These are phyloP conservation scores for Alviniconcha marisindica DNA, from an alignment of 1,140 invertebrate species.

Conservation along the genomic window DNA sequence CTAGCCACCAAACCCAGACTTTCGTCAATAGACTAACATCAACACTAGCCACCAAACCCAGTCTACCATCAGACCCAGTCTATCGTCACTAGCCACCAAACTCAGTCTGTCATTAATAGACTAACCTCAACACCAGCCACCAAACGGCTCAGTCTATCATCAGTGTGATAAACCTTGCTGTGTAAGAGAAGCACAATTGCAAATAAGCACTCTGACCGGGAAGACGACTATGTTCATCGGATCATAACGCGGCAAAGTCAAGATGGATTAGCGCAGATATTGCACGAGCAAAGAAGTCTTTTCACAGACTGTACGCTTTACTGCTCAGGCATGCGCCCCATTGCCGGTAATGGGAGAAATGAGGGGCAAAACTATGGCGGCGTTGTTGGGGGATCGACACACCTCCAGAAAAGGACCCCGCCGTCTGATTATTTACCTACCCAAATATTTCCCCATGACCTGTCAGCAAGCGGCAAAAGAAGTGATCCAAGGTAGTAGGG, in stretches of 20 bases:
- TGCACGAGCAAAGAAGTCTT: not conserved
- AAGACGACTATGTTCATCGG: slow-evolving; percentile 7
- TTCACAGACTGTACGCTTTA: not conserved
- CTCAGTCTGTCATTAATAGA: no score
- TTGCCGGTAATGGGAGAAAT: slow-evolving; percentile 24
- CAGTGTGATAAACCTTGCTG: no score
- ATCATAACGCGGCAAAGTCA: slow-evolving; percentile 29
- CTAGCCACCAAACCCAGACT: no score
- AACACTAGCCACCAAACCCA: no score
- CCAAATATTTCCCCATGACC: slow-evolving; percentile 5
- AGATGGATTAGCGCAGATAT: not conserved
- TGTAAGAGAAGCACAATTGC: not conserved
- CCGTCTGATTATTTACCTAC: slow-evolving; percentile 15
- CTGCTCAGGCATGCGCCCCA: slow-evolving; percentile 16
- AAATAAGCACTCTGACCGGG: slow-evolving; percentile 4
- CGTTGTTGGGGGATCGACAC: slow-evolving; percentile 1
- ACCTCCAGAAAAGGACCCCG: slow-evolving; percentile 6
- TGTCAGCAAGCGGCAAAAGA: slow-evolving; percentile 9
- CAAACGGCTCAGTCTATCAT: no score
- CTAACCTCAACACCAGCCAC: no score
- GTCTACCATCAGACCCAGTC: no score
- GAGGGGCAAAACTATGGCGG: slow-evolving; percentile 8
- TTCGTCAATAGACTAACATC: no score
- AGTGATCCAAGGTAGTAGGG: not conserved
- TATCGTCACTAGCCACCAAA: no score